Evolutionary conservation across 2,888 invertebrate species (phyloP).

Genomic region (Zygaena filipendulae): DNA sequence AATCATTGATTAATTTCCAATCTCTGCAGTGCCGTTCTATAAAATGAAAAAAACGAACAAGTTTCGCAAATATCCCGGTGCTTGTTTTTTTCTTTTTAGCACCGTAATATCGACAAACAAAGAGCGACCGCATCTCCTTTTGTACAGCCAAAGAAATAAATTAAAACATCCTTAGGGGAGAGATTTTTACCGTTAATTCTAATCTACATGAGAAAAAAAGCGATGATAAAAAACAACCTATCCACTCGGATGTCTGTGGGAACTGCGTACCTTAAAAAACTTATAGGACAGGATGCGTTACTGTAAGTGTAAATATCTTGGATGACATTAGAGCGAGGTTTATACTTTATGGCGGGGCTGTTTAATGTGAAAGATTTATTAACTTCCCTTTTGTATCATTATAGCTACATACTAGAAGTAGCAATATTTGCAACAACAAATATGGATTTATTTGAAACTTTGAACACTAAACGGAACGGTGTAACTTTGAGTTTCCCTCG

Average conservation of each 20-base stretch:
- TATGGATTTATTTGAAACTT: too few species aligned
- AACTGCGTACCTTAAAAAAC: conserved; percentile 45
- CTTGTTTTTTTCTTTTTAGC: conserved; percentile 22
- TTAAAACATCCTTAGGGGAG: conserved; percentile 63
- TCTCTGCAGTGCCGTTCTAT: too few species aligned
- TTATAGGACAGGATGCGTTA: conserved; percentile 45
- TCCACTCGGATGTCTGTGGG: conserved; percentile 54
- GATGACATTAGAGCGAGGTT: conserved; percentile 33
- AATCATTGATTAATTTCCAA: too few species aligned
- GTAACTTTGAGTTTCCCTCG: too few species aligned
- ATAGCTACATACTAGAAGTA: too few species aligned
- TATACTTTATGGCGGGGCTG: conserved; percentile 48
- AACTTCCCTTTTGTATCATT: conserved; percentile 7
- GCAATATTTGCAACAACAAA: too few species aligned
- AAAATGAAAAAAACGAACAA: too few species aligned
- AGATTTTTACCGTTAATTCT: conserved; percentile 60
- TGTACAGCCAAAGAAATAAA: conserved; percentile 56
- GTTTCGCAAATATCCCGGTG: too few species aligned
- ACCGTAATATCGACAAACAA: conserved; percentile 44
- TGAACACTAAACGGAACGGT: too few species aligned
- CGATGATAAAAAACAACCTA: conserved; percentile 43
- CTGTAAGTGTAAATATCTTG: conserved; percentile 56
- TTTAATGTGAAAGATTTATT: conserved; percentile 53
- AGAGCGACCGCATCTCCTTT: conserved; percentile 51
- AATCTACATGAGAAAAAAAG: conserved; percentile 50